These are phyloP conservation scores for Quiscalus mexicanus DNA, from an alignment of 2,113 vertebrate genomes.

Conservation along the genomic window DNA sequence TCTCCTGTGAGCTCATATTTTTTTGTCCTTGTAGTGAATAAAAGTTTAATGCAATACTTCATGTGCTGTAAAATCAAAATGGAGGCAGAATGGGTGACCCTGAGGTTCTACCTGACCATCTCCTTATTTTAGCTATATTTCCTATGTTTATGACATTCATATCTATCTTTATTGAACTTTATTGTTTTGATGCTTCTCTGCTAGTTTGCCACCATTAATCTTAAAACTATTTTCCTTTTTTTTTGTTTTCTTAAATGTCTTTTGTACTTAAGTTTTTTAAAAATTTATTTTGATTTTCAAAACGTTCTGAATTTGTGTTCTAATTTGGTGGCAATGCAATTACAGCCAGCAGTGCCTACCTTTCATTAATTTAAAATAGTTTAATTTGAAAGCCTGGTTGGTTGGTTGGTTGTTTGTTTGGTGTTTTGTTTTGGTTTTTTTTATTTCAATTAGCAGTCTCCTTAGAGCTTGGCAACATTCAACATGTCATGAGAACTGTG, in stretches of 20 bases:
- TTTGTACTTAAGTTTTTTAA: not conserved
- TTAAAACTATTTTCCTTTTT: not conserved
- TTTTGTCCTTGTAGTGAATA: not conserved
- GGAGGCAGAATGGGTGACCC: not conserved
- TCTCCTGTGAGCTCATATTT: not conserved
- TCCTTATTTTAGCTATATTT: not conserved
- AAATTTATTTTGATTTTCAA: not conserved
- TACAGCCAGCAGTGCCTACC: accelerated
- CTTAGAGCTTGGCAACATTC: not conserved
- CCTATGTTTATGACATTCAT: not conserved
- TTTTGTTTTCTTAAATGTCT: not conserved
- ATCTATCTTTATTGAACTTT: not conserved
- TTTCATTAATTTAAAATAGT: not conserved
- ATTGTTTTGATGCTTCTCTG: not conserved
- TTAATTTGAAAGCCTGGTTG: not conserved
- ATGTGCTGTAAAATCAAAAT: not conserved
- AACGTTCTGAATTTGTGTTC: not conserved
- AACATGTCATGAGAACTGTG: not conserved
- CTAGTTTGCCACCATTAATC: not conserved
- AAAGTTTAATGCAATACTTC: not conserved
- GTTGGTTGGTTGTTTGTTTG: no score
- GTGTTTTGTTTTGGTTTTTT: not conserved
- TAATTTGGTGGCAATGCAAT: not conserved
- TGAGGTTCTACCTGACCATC: not conserved
- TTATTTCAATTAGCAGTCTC: not conserved